phyloP scores from a whole-genome alignment of 2,888 invertebrate genomes.

The Cloeon dipterum region DNA sequence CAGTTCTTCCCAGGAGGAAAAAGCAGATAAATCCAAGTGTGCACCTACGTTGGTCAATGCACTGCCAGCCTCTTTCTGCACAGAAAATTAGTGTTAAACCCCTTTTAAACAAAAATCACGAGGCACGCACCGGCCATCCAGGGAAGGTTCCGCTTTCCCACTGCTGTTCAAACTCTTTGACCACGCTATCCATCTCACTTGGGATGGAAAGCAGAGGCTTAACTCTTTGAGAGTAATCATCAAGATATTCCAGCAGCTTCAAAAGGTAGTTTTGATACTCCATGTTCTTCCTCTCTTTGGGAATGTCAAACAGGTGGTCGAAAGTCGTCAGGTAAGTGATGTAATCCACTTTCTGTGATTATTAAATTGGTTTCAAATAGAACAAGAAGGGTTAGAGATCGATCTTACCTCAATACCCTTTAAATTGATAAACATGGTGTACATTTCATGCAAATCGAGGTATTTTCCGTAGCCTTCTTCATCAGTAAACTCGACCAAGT shows the following conservation, averaged over 20 bases:
- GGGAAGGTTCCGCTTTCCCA: conserved; percentile 81
- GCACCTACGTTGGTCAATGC: conserved; percentile 88
- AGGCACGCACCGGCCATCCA: conserved; percentile 62
- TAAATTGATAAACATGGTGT: conserved; percentile 86
- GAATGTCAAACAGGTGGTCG: conserved; percentile 88
- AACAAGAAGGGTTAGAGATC: background rate
- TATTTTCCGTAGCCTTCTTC: conserved; percentile 99
- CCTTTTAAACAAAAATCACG: background rate
- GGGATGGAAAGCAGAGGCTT: conserved; percentile 69
- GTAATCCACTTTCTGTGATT: conserved; percentile 67
- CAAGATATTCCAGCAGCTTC: conserved; percentile 61
- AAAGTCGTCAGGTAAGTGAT: conserved; percentile 82
- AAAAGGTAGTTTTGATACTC: conserved; percentile 71
- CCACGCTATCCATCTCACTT: conserved; percentile 51
- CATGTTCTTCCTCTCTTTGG: conserved; percentile 71
- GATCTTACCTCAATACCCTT: conserved; percentile 69
- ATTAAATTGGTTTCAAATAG: conserved; percentile 2
- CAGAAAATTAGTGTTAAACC: background rate
- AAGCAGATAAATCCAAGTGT: conserved; percentile 92
- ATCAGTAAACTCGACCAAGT: conserved; percentile 89
- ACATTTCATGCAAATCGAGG: conserved; percentile 89
- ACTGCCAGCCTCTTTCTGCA: conserved; percentile 73
- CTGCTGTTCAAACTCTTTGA: conserved; percentile 57
- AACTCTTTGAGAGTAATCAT: conserved; percentile 57
- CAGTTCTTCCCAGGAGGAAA: conserved; percentile 90